Percentiles rank a stretch among this genome's conserved stretches.
Conservation (phyloP, 2,888 invertebrate species). For the Tenthredo livida region DNA sequence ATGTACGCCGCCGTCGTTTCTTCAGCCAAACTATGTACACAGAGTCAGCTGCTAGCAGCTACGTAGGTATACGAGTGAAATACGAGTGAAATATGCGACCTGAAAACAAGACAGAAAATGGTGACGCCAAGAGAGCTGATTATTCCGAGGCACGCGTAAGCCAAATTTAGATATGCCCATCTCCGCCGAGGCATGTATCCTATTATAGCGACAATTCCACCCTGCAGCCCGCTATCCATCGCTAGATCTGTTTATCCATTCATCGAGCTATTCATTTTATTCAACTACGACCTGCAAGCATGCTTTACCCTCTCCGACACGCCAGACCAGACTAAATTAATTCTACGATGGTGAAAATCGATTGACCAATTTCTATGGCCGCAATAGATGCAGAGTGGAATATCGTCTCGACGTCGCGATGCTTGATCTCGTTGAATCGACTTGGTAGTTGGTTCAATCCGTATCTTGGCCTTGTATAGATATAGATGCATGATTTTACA, state of each 20-base stretch:
- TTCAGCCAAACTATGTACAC: conserved; percentile 41
- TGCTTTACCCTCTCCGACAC: neutral
- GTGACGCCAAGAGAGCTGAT: conserved; percentile 50
- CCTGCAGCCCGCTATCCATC: neutral
- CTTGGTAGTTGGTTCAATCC: neutral
- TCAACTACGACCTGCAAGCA: neutral
- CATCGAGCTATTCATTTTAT: conserved; percentile 19
- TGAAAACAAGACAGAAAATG: conserved; percentile 57
- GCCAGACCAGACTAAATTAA: neutral
- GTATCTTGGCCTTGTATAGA: conserved; percentile 2
- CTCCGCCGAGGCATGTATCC: neutral
- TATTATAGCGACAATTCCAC: neutral
- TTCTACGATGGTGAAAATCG: conserved; percentile 18
- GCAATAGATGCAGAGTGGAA: neutral
- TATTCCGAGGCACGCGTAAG: conserved; percentile 44
- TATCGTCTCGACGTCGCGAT: neutral
- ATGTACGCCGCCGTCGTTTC: conserved; percentile 54
- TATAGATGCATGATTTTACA: neutral
- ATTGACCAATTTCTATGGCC: conserved; percentile 13
- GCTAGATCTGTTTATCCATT: conserved; percentile 19
- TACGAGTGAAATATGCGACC: conserved; percentile 60
- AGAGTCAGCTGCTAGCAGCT: neutral
- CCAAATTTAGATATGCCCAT: conserved; percentile 31
- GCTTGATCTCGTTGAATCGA: conserved; percentile 4
- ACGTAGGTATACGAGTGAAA: conserved; percentile 57